A percentile compares a stretch with the other conserved stretches of the same genome.
phyloP scores from a whole-genome alignment of 2,888 invertebrate genomes.

The Athalia cordata region DNA sequence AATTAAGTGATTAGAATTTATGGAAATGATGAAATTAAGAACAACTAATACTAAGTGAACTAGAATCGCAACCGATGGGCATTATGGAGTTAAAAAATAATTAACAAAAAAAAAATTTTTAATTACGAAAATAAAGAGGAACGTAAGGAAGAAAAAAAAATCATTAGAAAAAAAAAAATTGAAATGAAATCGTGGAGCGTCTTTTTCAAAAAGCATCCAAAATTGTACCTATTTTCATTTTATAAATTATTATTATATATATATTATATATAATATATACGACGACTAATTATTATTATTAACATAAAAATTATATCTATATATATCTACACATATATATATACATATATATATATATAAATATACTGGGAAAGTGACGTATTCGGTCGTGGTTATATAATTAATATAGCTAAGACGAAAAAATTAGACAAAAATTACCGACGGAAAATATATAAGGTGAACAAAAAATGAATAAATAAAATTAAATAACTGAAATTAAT shows the following conservation, averaged over 20 bases:
- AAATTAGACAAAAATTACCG: conserved; percentile 57
- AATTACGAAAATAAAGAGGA: conserved; percentile 46
- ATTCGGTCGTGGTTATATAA: conserved; percentile 43
- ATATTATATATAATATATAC: conserved; percentile 68
- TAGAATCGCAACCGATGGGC: conserved; percentile 74
- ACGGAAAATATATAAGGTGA: conserved; percentile 50
- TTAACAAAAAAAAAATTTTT: conserved; percentile 48
- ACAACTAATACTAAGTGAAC: conserved; percentile 72
- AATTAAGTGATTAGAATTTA: conserved; percentile 68
- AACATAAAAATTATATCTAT: conserved; percentile 70
- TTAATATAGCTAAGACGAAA: conserved; percentile 64
- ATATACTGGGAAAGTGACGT: conserved; percentile 58
- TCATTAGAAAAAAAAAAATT: conserved; percentile 5
- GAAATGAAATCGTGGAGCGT: conserved; percentile 67
- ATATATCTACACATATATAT: conserved; percentile 61
- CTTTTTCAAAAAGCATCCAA: conserved; percentile 71
- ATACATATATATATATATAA: conserved; percentile 53
- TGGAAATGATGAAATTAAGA: conserved; percentile 48
- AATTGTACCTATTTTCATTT: conserved; percentile 74
- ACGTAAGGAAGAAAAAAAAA: conserved; percentile 50
- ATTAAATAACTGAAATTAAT: conserved; percentile 58
- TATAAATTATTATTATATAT: conserved; percentile 67
- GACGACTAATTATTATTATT: conserved; percentile 59
- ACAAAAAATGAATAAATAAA: conserved; percentile 49
- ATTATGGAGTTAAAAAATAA: conserved; percentile 59